Evolutionary conservation across 2,888 invertebrate genomes (phyloP).

Genomic region (Limulus polyphemus): DNA sequence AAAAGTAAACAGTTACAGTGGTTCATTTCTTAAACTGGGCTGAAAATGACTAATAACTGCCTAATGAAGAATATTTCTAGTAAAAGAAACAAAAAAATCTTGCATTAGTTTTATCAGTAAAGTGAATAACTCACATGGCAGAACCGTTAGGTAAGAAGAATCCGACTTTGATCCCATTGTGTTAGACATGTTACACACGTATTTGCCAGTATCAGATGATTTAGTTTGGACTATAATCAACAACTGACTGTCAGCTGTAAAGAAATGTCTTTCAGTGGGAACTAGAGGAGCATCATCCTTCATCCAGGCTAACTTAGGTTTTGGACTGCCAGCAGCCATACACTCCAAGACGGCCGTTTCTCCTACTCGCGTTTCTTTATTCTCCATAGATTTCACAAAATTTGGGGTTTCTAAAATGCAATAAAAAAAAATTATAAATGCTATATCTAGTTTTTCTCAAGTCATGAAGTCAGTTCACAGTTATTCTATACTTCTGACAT

Average conservation of each 20-base stretch:
- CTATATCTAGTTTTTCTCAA: too few relatives aligned
- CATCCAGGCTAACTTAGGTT: slow-evolving; percentile 66
- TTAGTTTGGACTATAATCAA: slow-evolving; percentile 72
- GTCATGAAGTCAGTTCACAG: too few relatives aligned
- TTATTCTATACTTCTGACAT: too few relatives aligned
- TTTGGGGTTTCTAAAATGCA: slow-evolving; percentile 60
- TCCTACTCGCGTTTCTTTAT: slow-evolving; percentile 67
- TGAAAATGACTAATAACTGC: too few relatives aligned
- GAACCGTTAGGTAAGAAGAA: slow-evolving; percentile 55
- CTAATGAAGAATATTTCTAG: too few relatives aligned
- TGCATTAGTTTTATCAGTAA: too few relatives aligned
- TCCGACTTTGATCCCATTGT: slow-evolving; percentile 62
- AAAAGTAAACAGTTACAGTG: too few relatives aligned
- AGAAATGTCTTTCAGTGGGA: slow-evolving; percentile 66
- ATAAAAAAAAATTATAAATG: slow-evolving; percentile 8
- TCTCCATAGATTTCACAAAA: slow-evolving; percentile 70
- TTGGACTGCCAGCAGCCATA: slow-evolving; percentile 69
- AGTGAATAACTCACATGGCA: slow-evolving; percentile 39
- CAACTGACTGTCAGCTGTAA: slow-evolving; percentile 73
- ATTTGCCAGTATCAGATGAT: slow-evolving; percentile 64
- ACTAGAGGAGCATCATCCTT: slow-evolving; percentile 64
- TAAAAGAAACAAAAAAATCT: too few relatives aligned
- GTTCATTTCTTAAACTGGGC: too few relatives aligned
- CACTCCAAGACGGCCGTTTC: slow-evolving; percentile 78
- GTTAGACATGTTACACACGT: slow-evolving; percentile 83